These are phyloP conservation scores for Mactra quadrangularis DNA, from an alignment of 1,140 invertebrate genomes.

Conservation along the genomic window DNA sequence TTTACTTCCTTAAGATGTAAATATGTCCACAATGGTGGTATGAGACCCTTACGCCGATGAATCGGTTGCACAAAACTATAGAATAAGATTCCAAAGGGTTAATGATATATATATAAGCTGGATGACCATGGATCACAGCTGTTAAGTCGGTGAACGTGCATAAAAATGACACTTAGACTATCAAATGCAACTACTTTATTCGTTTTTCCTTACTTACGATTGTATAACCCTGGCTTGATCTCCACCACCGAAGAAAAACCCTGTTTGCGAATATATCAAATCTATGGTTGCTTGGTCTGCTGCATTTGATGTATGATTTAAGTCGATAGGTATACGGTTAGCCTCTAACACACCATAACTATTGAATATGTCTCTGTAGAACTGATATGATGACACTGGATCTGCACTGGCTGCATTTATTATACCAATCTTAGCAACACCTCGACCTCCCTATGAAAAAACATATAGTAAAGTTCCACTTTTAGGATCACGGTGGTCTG, in stretches of 20 bases:
- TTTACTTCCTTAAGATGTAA: no score
- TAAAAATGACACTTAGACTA: no score
- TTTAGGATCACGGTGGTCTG: background rate
- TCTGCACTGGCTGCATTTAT: slow-evolving; percentile 66
- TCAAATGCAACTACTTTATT: no score
- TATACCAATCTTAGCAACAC: slow-evolving; percentile 72
- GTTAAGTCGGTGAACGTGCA: no score
- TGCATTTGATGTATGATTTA: slow-evolving; percentile 62
- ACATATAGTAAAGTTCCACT: background rate
- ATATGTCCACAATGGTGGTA: no score
- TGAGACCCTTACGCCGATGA: no score
- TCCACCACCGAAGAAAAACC: slow-evolving; percentile 79
- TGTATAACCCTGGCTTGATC: slow-evolving; percentile 75
- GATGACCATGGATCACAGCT: no score
- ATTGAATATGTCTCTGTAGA: slow-evolving; percentile 66
- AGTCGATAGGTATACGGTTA: slow-evolving; percentile 63
- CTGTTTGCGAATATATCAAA: slow-evolving; percentile 72
- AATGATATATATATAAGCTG: no score
- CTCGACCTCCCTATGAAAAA: slow-evolving; percentile 66
- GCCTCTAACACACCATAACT: slow-evolving; percentile 64
- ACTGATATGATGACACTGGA: slow-evolving; percentile 61
- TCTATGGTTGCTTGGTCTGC: slow-evolving; percentile 60
- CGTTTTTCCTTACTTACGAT: no score
- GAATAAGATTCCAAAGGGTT: no score
- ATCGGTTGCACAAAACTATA: no score